A percentile compares a stretch with the other conserved stretches of the same genome.
phyloP scores from a whole-genome alignment of 1,140 invertebrate genomes.

The Uloborus diversus region DNA sequence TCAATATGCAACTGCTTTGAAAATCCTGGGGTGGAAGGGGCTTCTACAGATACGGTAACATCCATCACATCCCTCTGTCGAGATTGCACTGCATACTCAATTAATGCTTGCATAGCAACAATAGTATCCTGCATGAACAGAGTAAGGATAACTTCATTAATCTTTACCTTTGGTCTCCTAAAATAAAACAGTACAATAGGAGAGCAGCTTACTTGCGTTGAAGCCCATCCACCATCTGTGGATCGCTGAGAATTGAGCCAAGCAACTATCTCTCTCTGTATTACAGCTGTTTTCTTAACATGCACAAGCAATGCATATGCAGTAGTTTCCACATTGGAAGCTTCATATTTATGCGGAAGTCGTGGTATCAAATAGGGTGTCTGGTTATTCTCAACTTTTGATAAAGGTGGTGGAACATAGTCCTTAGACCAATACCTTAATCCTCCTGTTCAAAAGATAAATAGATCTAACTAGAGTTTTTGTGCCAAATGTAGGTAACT shows the following conservation, averaged over 20 bases:
- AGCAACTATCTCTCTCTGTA: conserved; percentile 84
- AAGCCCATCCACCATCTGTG: conserved; percentile 93
- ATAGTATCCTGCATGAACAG: conserved; percentile 78
- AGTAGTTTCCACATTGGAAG: conserved; percentile 90
- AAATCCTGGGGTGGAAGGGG: conserved; percentile 78
- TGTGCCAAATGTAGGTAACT: too few relatives aligned
- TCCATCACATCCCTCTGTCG: conserved; percentile 87
- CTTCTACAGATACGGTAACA: conserved; percentile 82
- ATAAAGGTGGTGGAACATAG: conserved; percentile 77
- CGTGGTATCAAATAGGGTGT: conserved; percentile 89
- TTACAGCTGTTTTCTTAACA: conserved; percentile 81
- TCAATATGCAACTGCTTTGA: conserved; percentile 76
- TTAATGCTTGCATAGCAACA: conserved; percentile 86
- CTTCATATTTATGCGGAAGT: conserved; percentile 86
- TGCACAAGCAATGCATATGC: conserved; percentile 92
- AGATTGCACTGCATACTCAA: conserved; percentile 86
- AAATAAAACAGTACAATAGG: too few relatives aligned
- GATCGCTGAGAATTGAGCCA: conserved; percentile 93
- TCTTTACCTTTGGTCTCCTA: too few relatives aligned
- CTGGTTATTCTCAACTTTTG: conserved; percentile 88
- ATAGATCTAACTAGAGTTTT: too few relatives aligned
- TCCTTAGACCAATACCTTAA: conserved; percentile 83
- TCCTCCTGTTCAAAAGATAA: conserved; percentile 60
- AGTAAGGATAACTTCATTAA: too few relatives aligned
- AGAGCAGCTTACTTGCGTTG: conserved; percentile 86